Percentiles rank a stretch among this genome's conserved stretches.
phyloP scores from a whole-genome alignment of 2,113 vertebrate genomes.

The Siniperca knerii region DNA sequence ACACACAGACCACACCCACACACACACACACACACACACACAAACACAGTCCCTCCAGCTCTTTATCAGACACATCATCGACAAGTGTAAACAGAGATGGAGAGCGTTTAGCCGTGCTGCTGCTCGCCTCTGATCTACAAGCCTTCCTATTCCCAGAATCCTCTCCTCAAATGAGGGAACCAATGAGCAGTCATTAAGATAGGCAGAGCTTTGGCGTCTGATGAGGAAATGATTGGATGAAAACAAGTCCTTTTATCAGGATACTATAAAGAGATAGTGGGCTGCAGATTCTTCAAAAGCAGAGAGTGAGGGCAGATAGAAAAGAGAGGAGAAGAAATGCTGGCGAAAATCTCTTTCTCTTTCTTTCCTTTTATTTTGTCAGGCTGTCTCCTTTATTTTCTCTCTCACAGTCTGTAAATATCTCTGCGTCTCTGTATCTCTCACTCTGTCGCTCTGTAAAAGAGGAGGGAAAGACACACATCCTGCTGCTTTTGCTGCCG shows the following conservation, averaged over 20 bases:
- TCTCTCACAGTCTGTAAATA: conserved; percentile 63
- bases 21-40: conserved; percentile 4
- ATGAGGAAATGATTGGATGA: conserved; percentile 73
- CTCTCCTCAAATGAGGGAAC: conserved; percentile 60
- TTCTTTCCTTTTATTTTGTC: conserved; percentile 59
- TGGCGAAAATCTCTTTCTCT: conserved; percentile 32
- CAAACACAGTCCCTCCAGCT: conserved; percentile 22
- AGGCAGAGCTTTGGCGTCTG: conserved; percentile 68
- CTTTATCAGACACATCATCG: conserved; percentile 78
- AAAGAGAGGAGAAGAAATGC: conserved; percentile 27
- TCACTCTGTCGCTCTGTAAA: conserved; percentile 74
- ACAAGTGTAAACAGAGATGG: conserved; percentile 77
- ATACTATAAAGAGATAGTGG: conserved; percentile 70
- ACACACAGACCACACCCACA: conserved; percentile 18
- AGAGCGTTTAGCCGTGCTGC: conserved; percentile 70
- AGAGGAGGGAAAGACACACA: conserved; percentile 80
- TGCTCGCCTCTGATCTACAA: conserved; percentile 76
- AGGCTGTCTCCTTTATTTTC: conserved; percentile 62
- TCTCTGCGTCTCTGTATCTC: conserved; percentile 69
- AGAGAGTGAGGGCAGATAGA: conserved; percentile 1
- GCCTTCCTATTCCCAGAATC: conserved; percentile 74
- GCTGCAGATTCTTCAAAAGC: conserved; percentile 66
- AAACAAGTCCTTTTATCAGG: conserved; percentile 73
- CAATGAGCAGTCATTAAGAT: conserved; percentile 78
- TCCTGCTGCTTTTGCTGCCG: conserved; percentile 80